Conservation (phyloP, 2,797 vertebrate genomes). For the Tadarida brasiliensis region DNA sequence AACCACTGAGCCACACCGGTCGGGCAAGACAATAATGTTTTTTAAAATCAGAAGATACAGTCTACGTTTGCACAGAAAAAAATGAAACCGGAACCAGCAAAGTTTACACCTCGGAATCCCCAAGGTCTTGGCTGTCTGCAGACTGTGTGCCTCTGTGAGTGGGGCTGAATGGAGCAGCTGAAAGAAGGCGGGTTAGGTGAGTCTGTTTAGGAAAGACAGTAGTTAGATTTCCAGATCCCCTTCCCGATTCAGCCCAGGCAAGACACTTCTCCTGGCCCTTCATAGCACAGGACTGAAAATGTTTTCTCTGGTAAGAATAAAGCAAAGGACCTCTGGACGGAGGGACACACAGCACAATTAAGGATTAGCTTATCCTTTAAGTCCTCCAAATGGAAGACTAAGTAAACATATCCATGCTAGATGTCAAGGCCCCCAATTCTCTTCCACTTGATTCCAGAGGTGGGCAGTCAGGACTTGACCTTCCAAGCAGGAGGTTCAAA, state of each 20-base stretch:
- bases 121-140: no score
- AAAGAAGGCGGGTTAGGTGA: not conserved
- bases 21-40: not conserved
- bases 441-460: not conserved
- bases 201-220: no score
- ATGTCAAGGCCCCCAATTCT: not conserved
- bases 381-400: not conserved
- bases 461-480: not conserved
- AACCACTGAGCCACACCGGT: no score
- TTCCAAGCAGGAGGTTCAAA: not conserved
- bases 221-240: not conserved
- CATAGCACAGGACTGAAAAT: not conserved
- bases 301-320: not conserved
- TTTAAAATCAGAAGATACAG: not conserved
- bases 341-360: not conserved
- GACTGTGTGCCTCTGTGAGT: rapidly evolving
- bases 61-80: not conserved
- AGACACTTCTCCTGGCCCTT: not conserved
- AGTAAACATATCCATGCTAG: not conserved
- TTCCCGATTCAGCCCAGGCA: not conserved
- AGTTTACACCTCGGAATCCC: not conserved
- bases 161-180: rapidly evolving
- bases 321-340: not conserved
- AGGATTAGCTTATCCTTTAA: not conserved
- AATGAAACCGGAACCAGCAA: not conserved